phyloP scores from a whole-genome alignment of 2,797 vertebrate genomes.

The Eremophila alpestris region DNA sequence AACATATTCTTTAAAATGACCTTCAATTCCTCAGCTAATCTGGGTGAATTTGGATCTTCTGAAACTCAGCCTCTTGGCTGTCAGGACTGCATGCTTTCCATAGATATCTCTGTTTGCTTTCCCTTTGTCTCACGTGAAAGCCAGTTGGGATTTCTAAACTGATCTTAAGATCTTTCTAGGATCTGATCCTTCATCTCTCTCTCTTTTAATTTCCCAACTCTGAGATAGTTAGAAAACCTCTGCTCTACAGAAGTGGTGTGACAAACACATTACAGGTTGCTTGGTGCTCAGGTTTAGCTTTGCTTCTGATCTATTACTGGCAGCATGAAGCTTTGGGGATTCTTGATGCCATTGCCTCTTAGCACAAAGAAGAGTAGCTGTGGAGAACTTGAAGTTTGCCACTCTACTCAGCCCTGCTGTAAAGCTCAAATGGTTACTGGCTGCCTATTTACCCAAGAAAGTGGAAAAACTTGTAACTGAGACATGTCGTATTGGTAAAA shows the following conservation, averaged over 20 bases:
- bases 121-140: background rate
- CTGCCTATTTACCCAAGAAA: background rate
- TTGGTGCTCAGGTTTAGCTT: background rate
- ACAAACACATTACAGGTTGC: background rate
- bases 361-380: background rate
- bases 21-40: background rate
- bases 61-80: background rate
- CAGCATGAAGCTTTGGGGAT: background rate
- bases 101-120: background rate
- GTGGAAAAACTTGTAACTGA: background rate
- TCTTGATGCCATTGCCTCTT: rapidly evolving
- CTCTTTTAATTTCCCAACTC: background rate
- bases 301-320: background rate
- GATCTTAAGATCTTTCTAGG: background rate
- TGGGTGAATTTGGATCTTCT: background rate
- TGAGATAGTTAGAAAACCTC: background rate
- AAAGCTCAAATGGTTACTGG: background rate
- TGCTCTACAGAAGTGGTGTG: background rate
- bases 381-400: background rate
- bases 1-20: background rate
- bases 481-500: background rate
- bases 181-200: background rate
- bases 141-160: background rate
- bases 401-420: background rate
- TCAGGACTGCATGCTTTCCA: background rate